A percentile compares a stretch with the other conserved stretches of the same genome.
Conservation (phyloP, 2,888 invertebrate species). For the Serrognathus titanus region DNA sequence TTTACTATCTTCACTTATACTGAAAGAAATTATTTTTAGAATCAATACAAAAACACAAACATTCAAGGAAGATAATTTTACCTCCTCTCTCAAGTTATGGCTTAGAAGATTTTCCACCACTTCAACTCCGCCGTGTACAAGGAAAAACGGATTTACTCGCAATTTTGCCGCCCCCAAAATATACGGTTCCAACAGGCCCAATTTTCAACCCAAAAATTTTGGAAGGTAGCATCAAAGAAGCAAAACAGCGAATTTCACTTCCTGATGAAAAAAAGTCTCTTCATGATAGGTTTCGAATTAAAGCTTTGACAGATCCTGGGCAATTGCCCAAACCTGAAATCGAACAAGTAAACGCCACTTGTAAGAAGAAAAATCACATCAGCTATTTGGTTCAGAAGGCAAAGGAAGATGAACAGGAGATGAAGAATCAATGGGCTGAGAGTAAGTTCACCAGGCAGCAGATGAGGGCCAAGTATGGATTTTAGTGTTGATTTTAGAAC, state of each 20-base stretch:
- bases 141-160: background rate
- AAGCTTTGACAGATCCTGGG: slow-evolving; percentile 4
- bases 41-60: too few species aligned
- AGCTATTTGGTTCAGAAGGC: slow-evolving; percentile 2
- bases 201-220: background rate
- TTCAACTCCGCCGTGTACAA: background rate
- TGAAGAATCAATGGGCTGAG: slow-evolving; percentile 1
- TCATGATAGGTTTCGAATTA: background rate
- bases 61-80: background rate
- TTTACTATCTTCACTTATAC: too few species aligned
- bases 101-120: background rate
- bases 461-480: slow-evolving; percentile 3
- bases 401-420: background rate
- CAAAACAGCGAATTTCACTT: background rate
- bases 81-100: background rate
- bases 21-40: too few species aligned
- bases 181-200: background rate
- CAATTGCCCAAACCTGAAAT: background rate
- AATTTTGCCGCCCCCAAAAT: background rate
- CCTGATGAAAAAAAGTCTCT: background rate
- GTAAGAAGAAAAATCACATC: slow-evolving; percentile 6
- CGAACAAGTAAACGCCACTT: background rate
- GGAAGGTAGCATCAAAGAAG: background rate
- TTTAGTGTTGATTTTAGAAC: slow-evolving; percentile 4
- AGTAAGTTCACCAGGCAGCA: slow-evolving; percentile 4